phyloP scores from a whole-genome alignment of 1,140 invertebrate genomes.

The Zophobas morio region DNA sequence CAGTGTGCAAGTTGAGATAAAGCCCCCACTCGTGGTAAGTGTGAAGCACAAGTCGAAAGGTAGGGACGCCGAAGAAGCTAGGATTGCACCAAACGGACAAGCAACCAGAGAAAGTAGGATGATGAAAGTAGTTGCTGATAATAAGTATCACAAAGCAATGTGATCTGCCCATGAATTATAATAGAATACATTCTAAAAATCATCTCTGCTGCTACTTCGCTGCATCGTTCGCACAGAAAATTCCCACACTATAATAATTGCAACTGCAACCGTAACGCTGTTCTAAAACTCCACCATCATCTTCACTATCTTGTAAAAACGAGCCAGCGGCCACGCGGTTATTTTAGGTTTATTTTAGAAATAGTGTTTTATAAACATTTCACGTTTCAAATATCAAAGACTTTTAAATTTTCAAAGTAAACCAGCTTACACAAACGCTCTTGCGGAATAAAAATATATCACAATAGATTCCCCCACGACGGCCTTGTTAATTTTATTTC shows the following conservation, averaged over 20 bases:
- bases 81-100: slow-evolving; percentile 58
- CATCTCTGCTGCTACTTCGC: slow-evolving; percentile 1
- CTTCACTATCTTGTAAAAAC: background rate
- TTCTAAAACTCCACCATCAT: background rate
- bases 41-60: slow-evolving; percentile 51
- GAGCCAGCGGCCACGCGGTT: slow-evolving; percentile 1
- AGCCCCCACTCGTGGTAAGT: slow-evolving; percentile 52
- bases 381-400: slow-evolving; percentile 47
- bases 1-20: slow-evolving; percentile 59
- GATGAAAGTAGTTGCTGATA: slow-evolving; percentile 63
- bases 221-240: slow-evolving; percentile 2
- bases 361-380: slow-evolving; percentile 39
- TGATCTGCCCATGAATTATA: slow-evolving; percentile 61
- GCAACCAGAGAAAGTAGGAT: slow-evolving; percentile 64
- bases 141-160: slow-evolving; percentile 62
- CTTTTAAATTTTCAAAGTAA: slow-evolving; percentile 41
- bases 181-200: slow-evolving; percentile 50
- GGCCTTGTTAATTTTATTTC: slow-evolving; percentile 12
- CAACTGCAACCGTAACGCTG: slow-evolving; percentile 4
- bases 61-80: slow-evolving; percentile 58
- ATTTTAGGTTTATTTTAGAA: slow-evolving; percentile 42
- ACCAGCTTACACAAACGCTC: slow-evolving; percentile 33
- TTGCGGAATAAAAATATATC: slow-evolving; percentile 30
- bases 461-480: slow-evolving; percentile 4
- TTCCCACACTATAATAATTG: slow-evolving; percentile 21